A percentile compares a stretch with the other conserved stretches of the same genome.
Conservation (phyloP, 2,113 vertebrate species). For the Zosterops borbonicus region DNA sequence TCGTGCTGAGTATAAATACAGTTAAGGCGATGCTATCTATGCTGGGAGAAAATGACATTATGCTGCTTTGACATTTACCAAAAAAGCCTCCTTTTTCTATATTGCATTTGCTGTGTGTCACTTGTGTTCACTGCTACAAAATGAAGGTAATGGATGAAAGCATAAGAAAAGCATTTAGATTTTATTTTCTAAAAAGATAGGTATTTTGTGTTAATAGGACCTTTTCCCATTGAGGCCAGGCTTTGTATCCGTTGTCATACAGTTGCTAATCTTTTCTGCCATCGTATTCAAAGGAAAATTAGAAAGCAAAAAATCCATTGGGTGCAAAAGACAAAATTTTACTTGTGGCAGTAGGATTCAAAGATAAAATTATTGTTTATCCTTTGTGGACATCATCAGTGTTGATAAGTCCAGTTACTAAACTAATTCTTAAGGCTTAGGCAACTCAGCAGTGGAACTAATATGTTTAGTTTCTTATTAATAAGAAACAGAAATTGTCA, state of each 20-base stretch:
- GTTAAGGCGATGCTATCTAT: background rate
- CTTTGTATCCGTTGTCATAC: background rate
- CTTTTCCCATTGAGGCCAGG: background rate
- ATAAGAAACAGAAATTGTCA: background rate
- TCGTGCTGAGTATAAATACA: constrained; percentile 21
- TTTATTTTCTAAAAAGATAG: background rate
- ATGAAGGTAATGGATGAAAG: background rate
- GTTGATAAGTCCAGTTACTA: background rate
- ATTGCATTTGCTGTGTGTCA: constrained; percentile 1
- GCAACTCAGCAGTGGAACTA: background rate
- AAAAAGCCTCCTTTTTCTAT: background rate
- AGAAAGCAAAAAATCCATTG: background rate
- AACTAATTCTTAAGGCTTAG: background rate
- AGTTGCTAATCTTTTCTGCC: background rate
- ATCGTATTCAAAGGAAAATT: background rate
- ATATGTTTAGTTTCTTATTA: background rate
- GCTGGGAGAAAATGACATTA: constrained; percentile 7
- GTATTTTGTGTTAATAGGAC: background rate
- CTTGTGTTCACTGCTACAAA: background rate
- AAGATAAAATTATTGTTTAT: background rate
- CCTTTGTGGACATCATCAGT: background rate
- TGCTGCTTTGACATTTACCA: constrained; percentile 47
- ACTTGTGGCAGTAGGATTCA: background rate
- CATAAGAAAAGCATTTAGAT: background rate
- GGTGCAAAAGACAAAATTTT: background rate